phyloP scores from a whole-genome alignment of 2,888 invertebrate genomes.

The Mycalesis mineus region DNA sequence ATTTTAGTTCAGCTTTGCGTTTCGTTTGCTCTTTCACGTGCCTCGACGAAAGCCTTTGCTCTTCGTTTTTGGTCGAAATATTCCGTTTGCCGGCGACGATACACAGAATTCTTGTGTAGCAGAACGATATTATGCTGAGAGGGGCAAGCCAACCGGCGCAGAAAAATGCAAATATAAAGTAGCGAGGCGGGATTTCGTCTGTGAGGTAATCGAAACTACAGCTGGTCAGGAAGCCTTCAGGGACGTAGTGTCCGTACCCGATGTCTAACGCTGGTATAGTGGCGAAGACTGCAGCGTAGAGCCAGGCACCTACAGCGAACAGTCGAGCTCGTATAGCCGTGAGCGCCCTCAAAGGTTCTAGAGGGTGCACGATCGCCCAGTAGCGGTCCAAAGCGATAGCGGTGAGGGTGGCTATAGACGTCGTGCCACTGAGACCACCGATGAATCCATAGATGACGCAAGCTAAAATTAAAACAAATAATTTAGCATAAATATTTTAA shows the following conservation, averaged over 20 bases:
- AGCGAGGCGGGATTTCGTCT: constrained; percentile 76
- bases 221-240: constrained; percentile 89
- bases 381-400: constrained; percentile 90
- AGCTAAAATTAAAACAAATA: too few relatives aligned
- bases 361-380: constrained; percentile 87
- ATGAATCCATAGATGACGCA: constrained; percentile 88
- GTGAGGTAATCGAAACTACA: constrained; percentile 92
- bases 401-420: constrained; percentile 88
- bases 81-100: constrained; percentile 78
- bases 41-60: constrained; percentile 71
- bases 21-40: constrained; percentile 81
- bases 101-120: constrained; percentile 84
- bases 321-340: constrained; percentile 80
- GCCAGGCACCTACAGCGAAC: constrained; percentile 83
- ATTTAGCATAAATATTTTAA: too few relatives aligned
- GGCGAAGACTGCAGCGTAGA: constrained; percentile 84
- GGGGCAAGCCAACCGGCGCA: constrained; percentile 87
- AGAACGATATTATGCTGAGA: constrained; percentile 82
- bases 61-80: constrained; percentile 63
- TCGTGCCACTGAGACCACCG: constrained; percentile 88
- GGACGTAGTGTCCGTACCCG: constrained; percentile 86
- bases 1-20: constrained; percentile 83
- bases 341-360: constrained; percentile 82
- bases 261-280: constrained; percentile 83
- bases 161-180: constrained; percentile 86